phyloP scores from a whole-genome alignment of 2,113 vertebrate genomes.

The Pelmatolapia mariae region DNA sequence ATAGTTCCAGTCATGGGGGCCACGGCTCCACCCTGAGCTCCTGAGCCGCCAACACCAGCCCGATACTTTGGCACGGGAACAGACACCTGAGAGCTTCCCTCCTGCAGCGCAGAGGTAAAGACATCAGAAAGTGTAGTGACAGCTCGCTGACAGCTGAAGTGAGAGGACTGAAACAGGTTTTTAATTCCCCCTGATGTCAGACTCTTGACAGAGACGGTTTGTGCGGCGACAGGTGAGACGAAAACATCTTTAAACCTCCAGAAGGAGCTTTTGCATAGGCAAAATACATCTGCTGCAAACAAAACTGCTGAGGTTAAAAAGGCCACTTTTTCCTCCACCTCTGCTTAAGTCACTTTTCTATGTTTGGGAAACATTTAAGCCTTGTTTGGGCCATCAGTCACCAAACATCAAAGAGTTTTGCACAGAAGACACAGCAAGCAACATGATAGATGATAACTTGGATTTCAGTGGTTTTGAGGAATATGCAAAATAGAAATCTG shows the following conservation, averaged over 20 bases:
- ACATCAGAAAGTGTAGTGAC: background rate
- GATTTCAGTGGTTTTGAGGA: background rate
- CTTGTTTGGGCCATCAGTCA: background rate
- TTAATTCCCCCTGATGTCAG: background rate
- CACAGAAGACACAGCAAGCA: background rate
- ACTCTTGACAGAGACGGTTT: background rate
- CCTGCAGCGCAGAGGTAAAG: constrained; percentile 58
- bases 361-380: background rate
- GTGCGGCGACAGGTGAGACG: background rate
- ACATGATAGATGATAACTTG: background rate
- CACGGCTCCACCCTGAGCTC: constrained; percentile 73
- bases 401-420: background rate
- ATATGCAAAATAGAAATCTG: background rate
- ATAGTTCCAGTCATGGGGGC: constrained; percentile 97
- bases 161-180: background rate
- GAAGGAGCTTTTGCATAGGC: background rate
- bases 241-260: background rate
- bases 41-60: constrained; percentile 71
- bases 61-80: constrained; percentile 86
- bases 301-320: background rate
- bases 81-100: constrained; percentile 77
- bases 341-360: background rate
- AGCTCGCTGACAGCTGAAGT: background rate
- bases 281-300: background rate
- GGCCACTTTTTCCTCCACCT: fast-evolving